A percentile compares a stretch with the other conserved stretches of the same genome.
phyloP scores from a whole-genome alignment of 1,140 invertebrate genomes.

The Apolygus lucorum region DNA sequence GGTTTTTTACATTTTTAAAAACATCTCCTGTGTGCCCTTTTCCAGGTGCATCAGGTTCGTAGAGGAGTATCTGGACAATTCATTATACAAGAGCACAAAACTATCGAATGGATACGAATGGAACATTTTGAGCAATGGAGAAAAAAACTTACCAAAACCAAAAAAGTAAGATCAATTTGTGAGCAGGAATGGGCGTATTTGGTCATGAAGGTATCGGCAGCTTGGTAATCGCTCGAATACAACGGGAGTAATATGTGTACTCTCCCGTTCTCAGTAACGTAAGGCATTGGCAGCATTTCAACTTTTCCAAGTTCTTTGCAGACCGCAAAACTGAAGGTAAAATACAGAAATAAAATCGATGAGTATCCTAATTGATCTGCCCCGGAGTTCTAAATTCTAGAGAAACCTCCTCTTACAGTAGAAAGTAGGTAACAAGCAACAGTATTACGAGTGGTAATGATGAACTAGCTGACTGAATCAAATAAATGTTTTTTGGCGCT shows the following conservation, averaged over 20 bases:
- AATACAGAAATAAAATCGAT: too few relatives aligned
- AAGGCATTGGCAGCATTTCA: slow-evolving; percentile 77
- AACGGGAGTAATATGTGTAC: slow-evolving; percentile 66
- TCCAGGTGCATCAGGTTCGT: slow-evolving; percentile 48
- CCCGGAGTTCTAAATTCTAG: too few relatives aligned
- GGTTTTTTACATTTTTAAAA: slow-evolving; percentile 54
- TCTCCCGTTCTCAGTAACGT: slow-evolving; percentile 79
- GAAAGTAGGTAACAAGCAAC: too few relatives aligned
- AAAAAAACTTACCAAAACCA: slow-evolving; percentile 51
- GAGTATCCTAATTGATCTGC: too few relatives aligned
- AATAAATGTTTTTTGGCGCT: too few relatives aligned
- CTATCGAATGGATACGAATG: too few relatives aligned
- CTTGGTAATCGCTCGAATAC: slow-evolving; percentile 42
- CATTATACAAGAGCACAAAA: too few relatives aligned
- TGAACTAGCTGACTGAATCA: too few relatives aligned
- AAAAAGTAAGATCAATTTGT: slow-evolving; percentile 65
- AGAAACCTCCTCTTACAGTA: too few relatives aligned
- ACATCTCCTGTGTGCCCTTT: slow-evolving; percentile 53
- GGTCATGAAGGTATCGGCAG: slow-evolving; percentile 55
- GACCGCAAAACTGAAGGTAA: slow-evolving; percentile 49
- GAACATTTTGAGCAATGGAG: neutral
- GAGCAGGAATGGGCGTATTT: slow-evolving; percentile 61
- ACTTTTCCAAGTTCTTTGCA: slow-evolving; percentile 72
- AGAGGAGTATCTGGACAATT: slow-evolving; percentile 48
- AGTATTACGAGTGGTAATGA: too few relatives aligned